Base-by-base conservation (phyloP, 2,113 vertebrate species). In the Amphiprion percula region DNA sequence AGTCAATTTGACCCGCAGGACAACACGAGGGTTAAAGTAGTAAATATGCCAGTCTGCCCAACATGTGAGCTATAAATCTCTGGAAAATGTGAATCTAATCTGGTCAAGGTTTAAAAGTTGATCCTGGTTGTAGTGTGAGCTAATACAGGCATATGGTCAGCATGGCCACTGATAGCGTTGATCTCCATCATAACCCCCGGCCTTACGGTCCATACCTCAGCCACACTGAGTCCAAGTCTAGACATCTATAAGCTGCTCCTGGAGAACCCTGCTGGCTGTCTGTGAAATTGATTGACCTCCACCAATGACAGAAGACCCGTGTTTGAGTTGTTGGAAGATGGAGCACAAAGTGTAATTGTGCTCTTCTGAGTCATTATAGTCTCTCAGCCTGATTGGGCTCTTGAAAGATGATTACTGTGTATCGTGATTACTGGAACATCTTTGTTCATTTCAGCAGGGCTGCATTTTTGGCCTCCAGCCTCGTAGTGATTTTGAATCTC, bases 381-480 rank as follows among this genome's bases (percentile, higher is more conserved):
- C 81, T 63, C 80, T 89, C 69, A 60, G 56, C 19, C 72, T 90
- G 87, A 91, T 90, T 92, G 82, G 0, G 16, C 62, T 70, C 85
- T 88, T 80, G 30, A 87, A 41, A 24, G 7, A 9, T 82, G 75
- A 87, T 86, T 85, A 46, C 61, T 23, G 21, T 47, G 23, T 1
- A 21, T 21, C 21, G 0, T 47, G 11, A 68, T 77, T 79, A 62
- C 4, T 61, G 33, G 16, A 64, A 39, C 23, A 61, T 71, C 9
- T 75, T 14, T 60, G n/a, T 12, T 68, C 44, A 56, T 11, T 15
- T 66, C 62, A 67, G 24, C n/a, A 39, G 30, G 12, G 23, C 23
- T 62, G 54, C 33, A 41, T 30, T 59, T 73, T 19, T 30, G 24
- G 4, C 39, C 59, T 41, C 10, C 30, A 24, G 53, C 47, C 10